Evolutionary conservation across 1,140 invertebrate species (phyloP).

Genomic region (Schmidtea mediterranea): DNA sequence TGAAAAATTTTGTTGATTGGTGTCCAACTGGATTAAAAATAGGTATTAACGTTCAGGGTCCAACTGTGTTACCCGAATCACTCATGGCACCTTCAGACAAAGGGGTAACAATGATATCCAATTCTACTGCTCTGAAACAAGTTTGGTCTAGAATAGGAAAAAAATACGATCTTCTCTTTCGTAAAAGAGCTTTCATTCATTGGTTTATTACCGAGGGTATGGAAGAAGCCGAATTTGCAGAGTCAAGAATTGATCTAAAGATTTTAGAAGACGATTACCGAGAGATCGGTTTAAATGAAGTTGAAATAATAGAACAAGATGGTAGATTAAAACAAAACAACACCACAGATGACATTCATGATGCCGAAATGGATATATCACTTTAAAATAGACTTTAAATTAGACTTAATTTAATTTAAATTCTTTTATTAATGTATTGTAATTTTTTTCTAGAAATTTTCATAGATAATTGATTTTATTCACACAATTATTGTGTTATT

Average conservation of each 20-base stretch:
- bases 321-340: too few species aligned
- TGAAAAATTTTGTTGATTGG: slow-evolving; percentile 10
- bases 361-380: too few species aligned
- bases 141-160: slow-evolving; percentile 40
- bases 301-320: slow-evolving; percentile 29
- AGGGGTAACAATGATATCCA: slow-evolving; percentile 44
- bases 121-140: slow-evolving; percentile 47
- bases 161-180: slow-evolving; percentile 10
- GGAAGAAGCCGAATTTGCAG: slow-evolving; percentile 16
- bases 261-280: slow-evolving; percentile 55
- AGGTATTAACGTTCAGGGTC: slow-evolving; percentile 46
- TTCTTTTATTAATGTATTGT: too few species aligned
- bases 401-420: too few species aligned
- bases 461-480: too few species aligned
- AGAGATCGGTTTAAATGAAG: slow-evolving; percentile 45
- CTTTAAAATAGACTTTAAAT: too few species aligned
- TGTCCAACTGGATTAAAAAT: slow-evolving; percentile 24
- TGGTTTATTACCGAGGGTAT: slow-evolving; percentile 9
- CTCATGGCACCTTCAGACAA: slow-evolving; percentile 30
- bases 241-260: slow-evolving; percentile 51
- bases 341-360: too few species aligned
- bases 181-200: slow-evolving; percentile 11
- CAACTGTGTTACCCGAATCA: slow-evolving; percentile 42
- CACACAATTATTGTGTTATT: too few species aligned
- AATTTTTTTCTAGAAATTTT: too few species aligned